phyloP scores from a whole-genome alignment of 2,113 vertebrate genomes.

The Cynoglossus semilaevis region DNA sequence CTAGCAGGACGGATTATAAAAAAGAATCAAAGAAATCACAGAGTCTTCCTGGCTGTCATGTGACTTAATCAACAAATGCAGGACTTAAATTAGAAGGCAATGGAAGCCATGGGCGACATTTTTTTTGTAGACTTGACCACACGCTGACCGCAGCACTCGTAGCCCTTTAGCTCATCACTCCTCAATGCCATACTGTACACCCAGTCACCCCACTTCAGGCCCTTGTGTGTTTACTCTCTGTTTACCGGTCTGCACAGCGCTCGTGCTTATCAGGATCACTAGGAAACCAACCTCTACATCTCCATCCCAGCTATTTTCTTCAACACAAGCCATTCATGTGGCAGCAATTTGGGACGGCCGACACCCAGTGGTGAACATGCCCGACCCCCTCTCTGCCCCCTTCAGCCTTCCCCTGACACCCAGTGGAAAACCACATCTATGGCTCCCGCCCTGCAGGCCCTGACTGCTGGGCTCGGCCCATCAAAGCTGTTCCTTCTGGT shows the following conservation, averaged over 20 bases:
- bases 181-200: conserved; percentile 22
- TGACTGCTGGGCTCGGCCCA: conserved; percentile 49
- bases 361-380: conserved; percentile 61
- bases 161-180: conserved; percentile 40
- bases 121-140: conserved; percentile 42
- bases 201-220: conserved; percentile 3
- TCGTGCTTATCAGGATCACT: conserved; percentile 20
- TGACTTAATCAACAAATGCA: conserved; percentile 71
- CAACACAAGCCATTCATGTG: conserved; percentile 60
- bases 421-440: conserved; percentile 74
- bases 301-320: conserved; percentile 30
- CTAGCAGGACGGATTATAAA: conserved; percentile 42
- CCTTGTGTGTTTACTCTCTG: conserved; percentile 22
- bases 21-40: conserved; percentile 13
- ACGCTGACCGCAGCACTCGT: conserved; percentile 37
- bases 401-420: conserved; percentile 45
- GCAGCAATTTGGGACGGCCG: conserved; percentile 58
- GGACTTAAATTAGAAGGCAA: conserved; percentile 71
- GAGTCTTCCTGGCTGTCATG: conserved; percentile 46
- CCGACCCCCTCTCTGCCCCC: conserved; percentile 61
- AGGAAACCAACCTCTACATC: conserved; percentile 21
- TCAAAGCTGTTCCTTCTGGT: conserved; percentile 48
- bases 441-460: conserved; percentile 39
- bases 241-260: conserved; percentile 18
- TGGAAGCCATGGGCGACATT: conserved; percentile 45